Percentiles rank a stretch among this genome's conserved stretches.
These are phyloP conservation scores for Albula goreensis DNA, from an alignment of 2,113 vertebrate species.

Conservation along the genomic window DNA sequence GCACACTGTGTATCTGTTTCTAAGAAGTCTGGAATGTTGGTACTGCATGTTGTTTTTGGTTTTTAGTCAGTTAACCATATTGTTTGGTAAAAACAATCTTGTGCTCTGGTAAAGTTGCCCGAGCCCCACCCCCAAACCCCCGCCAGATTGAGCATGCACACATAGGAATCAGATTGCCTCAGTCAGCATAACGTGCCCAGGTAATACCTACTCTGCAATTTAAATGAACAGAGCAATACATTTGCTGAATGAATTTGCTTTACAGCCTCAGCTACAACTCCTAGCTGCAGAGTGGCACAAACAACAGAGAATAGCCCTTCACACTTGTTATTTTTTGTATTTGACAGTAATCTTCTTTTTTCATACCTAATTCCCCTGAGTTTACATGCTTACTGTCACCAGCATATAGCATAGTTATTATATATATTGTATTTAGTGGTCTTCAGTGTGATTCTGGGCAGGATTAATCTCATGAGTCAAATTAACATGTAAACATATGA, in stretches of 20 bases:
- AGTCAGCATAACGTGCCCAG: not conserved
- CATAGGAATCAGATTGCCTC: not conserved
- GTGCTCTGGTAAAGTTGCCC: not conserved
- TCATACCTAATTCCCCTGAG: not conserved
- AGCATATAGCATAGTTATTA: not conserved
- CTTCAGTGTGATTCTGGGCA: not conserved
- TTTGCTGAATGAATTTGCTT: not conserved
- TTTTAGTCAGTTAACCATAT: not conserved
- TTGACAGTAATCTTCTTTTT: not conserved
- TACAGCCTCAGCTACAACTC: not conserved
- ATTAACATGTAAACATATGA: not conserved
- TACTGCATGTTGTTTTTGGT: not conserved
- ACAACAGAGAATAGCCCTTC: too few relatives aligned
- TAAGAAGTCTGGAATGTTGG: not conserved
- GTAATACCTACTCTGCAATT: not conserved
- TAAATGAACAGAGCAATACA: not conserved
- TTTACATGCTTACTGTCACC: not conserved
- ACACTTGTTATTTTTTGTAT: not conserved
- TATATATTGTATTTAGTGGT: not conserved
- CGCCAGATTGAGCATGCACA: too few relatives aligned
- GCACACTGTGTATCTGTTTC: not conserved
- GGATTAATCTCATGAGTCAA: not conserved
- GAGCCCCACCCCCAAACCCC: not conserved
- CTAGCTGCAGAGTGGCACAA: not conserved
- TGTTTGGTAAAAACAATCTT: not conserved